Evolutionary conservation across 1,140 invertebrate species (phyloP), one percentile per base, ranked within the genome.

Genomic region (Cataglyphis hispanica): DNA sequence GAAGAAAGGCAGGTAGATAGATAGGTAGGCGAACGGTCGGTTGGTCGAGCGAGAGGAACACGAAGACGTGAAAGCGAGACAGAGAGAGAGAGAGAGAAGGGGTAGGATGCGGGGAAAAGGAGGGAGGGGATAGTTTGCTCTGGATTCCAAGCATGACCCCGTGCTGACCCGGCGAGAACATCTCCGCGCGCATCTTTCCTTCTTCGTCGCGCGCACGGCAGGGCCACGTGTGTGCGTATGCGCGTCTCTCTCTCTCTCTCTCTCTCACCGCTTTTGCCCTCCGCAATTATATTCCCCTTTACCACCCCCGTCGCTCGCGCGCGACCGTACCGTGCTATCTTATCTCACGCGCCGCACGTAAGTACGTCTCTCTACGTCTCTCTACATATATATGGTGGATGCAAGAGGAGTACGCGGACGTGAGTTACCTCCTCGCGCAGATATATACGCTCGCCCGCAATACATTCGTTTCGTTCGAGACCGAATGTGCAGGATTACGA

Each of bases 131-230:
- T 94, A 93, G 93, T 94, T 95, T 95, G 94, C 94, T 95, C 94
- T 95, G 94, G 93, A 95, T 95, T 95, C 94, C 94, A 94, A 93
- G 92, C 93, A 93, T 94, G 94, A 95, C 94, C 94, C 92, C 91
- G 87, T 87, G 92, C 93, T 95, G 94, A 95, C 94, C 94, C 90
- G 93, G 90, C 94, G 93, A 93, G 94, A 94, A 94, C 94, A 95
- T 94, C 93, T 94, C 93, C 90, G 91, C 91, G 92, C 91, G 92
- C 90, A 92, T 92, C 91, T 91, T 91, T 91, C 91, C 87, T 81
- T 80, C 92, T 86, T 25, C 69, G 74, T 43, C 60, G 56, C 74
- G 60, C 61, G 43, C 53, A 70, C 63, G n/a, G 53, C 72, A 11
- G n/a, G 50, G n/a, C 40, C 27, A 61, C 83, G 31, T 10, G 46